These are phyloP conservation scores for Eulemur macaco DNA, from an alignment of 2,113 vertebrate species.

Conservation along the genomic window DNA sequence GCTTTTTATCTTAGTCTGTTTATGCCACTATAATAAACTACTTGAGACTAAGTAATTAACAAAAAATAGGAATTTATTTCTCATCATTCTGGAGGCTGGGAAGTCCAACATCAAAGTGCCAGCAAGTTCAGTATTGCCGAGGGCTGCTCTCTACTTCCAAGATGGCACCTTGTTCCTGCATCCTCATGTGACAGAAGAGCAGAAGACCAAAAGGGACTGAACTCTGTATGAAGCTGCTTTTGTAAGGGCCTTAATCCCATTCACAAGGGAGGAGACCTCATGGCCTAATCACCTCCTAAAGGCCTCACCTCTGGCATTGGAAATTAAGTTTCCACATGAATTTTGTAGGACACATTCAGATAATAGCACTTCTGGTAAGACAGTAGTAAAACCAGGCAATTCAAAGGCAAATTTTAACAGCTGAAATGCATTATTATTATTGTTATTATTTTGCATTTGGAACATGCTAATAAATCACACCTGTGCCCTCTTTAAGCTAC, in stretches of 20 bases:
- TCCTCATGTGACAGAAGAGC: background rate
- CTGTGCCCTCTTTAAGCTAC: background rate
- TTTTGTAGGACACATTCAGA: background rate
- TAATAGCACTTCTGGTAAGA: background rate
- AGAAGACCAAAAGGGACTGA: background rate
- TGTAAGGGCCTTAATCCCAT: background rate
- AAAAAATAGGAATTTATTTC: background rate
- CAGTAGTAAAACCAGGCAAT: conserved; percentile 49
- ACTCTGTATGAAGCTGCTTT: background rate
- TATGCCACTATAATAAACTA: background rate
- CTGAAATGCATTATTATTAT: background rate
- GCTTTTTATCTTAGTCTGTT: background rate
- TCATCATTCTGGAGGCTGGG: background rate
- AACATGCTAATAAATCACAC: conserved; percentile 20
- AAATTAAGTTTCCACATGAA: background rate
- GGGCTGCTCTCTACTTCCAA: background rate
- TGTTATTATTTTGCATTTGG: background rate
- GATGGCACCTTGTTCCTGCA: background rate
- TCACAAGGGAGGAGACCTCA: background rate
- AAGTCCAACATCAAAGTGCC: background rate
- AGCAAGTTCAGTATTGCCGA: background rate
- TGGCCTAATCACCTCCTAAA: background rate
- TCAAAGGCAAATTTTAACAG: conserved; percentile 21
- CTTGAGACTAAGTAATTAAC: background rate
- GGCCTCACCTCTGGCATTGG: background rate